Evolutionary conservation across 1,140 invertebrate genomes (phyloP), one percentile per base, ranked within the genome.

Genomic region (Brachionus manjavacas): DNA sequence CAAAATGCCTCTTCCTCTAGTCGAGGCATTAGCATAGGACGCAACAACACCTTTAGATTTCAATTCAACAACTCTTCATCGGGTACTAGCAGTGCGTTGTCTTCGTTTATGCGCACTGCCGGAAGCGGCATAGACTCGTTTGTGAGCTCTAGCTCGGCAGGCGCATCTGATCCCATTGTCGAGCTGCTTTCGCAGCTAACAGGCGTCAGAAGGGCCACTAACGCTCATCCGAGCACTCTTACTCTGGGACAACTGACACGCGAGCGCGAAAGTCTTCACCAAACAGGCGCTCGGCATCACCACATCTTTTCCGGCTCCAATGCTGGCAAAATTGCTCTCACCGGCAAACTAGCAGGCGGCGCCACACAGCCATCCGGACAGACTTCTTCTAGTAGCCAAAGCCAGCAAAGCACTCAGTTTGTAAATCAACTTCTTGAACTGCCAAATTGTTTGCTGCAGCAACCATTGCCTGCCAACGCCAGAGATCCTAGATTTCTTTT

Each of bases 121-220:
- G 35, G 39, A 9, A 81, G 25, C 41, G 72, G 41, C 31, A 76
- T 76, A 14, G 72, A 76, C 25, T 35, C 72, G 31, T 76, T 80
- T 60, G 23, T 23, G 52, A 20, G 28, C 12, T n/a, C 43, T 8
- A 14, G 43, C 16, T 83, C 60, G 16, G 12, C 14, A 4, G 81
- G 64, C 12, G 35, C 9, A 1, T 46, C 41, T 4, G 81, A 83
- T 83, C 81, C 81, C 7, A 83, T 86, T 85, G 60, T 95, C 52
- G 95, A 97, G 91, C 91, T 97, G 85, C 91, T 97, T 81, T 95
- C 95, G 76, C 95, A 96, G 90, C 91, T 97, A 87, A 95, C 95
- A 28, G 95, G 95, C 85, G 95, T 95, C 85, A 91, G 94, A 86
- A 92, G 95, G 89, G 86, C 86, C 86, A 76, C 84, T 11, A 43